Conservation (phyloP, 2,888 invertebrate genomes). For the Perizoma flavofasciatum region DNA sequence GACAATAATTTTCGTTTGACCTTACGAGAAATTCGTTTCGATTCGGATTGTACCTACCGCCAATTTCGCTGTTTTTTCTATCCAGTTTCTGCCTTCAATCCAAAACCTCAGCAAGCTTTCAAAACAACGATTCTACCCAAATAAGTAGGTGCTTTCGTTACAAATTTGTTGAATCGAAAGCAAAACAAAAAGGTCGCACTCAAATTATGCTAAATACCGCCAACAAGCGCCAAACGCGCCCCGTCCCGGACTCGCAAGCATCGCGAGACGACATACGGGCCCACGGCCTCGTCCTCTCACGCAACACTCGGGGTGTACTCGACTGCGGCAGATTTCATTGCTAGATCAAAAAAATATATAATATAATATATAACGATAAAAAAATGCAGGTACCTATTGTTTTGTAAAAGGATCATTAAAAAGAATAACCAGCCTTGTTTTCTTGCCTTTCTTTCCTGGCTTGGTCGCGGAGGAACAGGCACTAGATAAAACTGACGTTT, state of each 20-base stretch:
- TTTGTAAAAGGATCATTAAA: no score
- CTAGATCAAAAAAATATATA: no score
- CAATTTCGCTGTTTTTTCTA: constrained; percentile 12
- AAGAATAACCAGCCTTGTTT: no score
- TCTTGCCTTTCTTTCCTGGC: no score
- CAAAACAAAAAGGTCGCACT: constrained; percentile 31
- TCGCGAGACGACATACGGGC: constrained; percentile 19
- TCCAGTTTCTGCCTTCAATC: neutral
- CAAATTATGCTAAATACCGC: constrained; percentile 30
- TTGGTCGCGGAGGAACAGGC: no score
- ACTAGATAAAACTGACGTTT: no score
- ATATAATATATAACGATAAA: no score
- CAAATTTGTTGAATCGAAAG: constrained; percentile 22
- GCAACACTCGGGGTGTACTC: neutral
- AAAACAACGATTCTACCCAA: constrained; percentile 5
- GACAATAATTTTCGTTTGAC: neutral
- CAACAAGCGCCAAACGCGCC: constrained; percentile 19
- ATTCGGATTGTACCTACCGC: neutral
- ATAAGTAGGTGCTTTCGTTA: constrained; percentile 30
- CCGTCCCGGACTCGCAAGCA: constrained; percentile 6
- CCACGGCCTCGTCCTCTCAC: constrained; percentile 6
- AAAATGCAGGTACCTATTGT: no score
- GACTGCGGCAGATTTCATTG: no score
- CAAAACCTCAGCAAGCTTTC: constrained; percentile 19
- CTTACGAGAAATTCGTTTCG: neutral